Percentiles rank a stretch among this genome's conserved stretches.
These are phyloP conservation scores for Ptychoptera albimana DNA, from an alignment of 2,888 invertebrate species.

Conservation along the genomic window DNA sequence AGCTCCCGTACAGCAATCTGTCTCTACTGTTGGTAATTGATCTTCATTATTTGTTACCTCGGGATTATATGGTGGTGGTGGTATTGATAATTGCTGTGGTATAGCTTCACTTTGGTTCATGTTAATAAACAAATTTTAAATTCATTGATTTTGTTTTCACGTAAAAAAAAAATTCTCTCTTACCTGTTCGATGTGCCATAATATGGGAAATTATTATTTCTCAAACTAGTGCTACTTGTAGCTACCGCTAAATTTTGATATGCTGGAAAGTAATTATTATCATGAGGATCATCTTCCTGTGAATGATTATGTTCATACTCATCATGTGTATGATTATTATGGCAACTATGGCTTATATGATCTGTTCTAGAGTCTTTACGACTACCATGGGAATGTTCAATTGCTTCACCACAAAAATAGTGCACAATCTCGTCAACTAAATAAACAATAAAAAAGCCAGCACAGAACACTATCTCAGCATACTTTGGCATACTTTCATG, in stretches of 20 bases:
- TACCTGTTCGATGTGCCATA: constrained; percentile 7
- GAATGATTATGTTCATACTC: constrained; percentile 1
- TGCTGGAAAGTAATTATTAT: not conserved
- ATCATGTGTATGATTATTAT: not conserved
- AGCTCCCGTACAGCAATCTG: constrained; percentile 13
- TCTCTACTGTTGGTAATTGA: too few relatives aligned
- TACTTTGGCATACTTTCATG: constrained; percentile 39
- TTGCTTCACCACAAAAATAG: constrained; percentile 38
- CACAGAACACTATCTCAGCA: constrained; percentile 47
- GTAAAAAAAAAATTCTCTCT: too few relatives aligned
- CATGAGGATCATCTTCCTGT: constrained; percentile 4
- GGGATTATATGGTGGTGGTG: too few relatives aligned
- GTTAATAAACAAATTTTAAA: too few relatives aligned
- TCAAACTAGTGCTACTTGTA: too few relatives aligned
- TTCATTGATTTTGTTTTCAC: too few relatives aligned
- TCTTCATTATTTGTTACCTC: too few relatives aligned
- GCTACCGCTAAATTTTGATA: too few relatives aligned
- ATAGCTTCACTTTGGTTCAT: too few relatives aligned
- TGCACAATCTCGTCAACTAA: constrained; percentile 58
- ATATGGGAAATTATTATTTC: not conserved
- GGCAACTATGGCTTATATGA: constrained; percentile 7
- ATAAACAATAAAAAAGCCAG: constrained; percentile 56
- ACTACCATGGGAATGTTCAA: constrained; percentile 14
- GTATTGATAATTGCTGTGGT: too few relatives aligned
- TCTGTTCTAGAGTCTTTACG: not conserved